Base-by-base conservation (phyloP, 2,888 invertebrate species). In the Mellilla xanthometata region DNA sequence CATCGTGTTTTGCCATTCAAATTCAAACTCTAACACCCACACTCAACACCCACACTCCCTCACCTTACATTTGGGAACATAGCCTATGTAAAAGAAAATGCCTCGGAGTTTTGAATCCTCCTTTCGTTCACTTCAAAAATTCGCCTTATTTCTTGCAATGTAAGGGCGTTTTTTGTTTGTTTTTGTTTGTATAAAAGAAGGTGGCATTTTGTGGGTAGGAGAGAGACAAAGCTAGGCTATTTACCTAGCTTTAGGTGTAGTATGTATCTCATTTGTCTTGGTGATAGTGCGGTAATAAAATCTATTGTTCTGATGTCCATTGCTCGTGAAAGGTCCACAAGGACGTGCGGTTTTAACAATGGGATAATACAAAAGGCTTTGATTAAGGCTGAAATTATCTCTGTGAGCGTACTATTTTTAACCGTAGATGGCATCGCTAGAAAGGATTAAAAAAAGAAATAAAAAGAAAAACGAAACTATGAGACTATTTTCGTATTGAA, bases 251-350 rank as follows among this genome's bases (percentile, higher is more conserved):
- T 60, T 76, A 67, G 71, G 69, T 78, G 74, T 81, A 74, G 79
- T 82, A 72, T 83, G 80, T 85, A 80, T 76, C 80, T 82, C 86
- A 85, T 88, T 87, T 85, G 84, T 87, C 86, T 87, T 84, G 71
- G 68, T 72, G 73, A 78, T 81, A 77, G 77, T 79, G 72, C 53
- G 74, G 75, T 80, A 72, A 77, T 78, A 79, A 79, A 79, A 78
- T 69, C 76, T 73, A 80, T 82, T 85, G 81, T 83, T 56, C 44
- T 59, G 57, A 45, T 43, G 52, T 42, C 40, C 23, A 46, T 47
- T 44, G 54, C 40, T 43, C 45, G 43, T 45, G 48, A 50, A 52
- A 53, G 51, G 49, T 45, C n/a, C 19, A 26, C 22, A 51, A 51
- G 49, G 46, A 49, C 52, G 47, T 54, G 56, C 34, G 44, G 53